Conservation (phyloP, 2,113 vertebrate genomes). For the Urocitellus parryii region DNA sequence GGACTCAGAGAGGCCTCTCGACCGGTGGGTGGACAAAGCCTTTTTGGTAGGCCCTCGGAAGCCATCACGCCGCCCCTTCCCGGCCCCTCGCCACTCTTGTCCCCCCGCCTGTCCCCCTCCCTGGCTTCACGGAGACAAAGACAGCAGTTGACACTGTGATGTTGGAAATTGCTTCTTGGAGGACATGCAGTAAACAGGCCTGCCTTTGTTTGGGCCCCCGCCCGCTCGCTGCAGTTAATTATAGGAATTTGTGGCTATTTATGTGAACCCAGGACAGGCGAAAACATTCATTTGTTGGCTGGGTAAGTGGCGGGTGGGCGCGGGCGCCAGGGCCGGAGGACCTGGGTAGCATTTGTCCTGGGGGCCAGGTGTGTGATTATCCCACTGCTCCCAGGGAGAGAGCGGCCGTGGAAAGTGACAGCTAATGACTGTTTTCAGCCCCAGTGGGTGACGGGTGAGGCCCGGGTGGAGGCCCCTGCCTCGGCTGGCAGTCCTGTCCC, state of each 20-base stretch:
- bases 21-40: neutral
- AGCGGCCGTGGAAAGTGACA: slow-evolving; percentile 84
- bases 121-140: slow-evolving; percentile 89
- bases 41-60: neutral
- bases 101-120: slow-evolving; percentile 75
- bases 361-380: slow-evolving; percentile 86
- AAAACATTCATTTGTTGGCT: slow-evolving; percentile 91
- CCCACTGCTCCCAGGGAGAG: slow-evolving; percentile 71
- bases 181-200: slow-evolving; percentile 88
- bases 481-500: slow-evolving; percentile 83
- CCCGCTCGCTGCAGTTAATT: slow-evolving; percentile 90
- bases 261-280: slow-evolving; percentile 89
- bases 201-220: slow-evolving; percentile 90
- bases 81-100: slow-evolving; percentile 63
- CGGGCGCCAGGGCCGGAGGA: slow-evolving; percentile 81
- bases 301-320: slow-evolving; percentile 89
- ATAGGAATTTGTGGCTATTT: slow-evolving; percentile 92
- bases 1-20: slow-evolving; percentile 21
- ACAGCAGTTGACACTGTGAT: slow-evolving; percentile 84
- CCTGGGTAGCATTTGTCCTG: slow-evolving; percentile 86
- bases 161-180: slow-evolving; percentile 86
- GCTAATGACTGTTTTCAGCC: slow-evolving; percentile 87
- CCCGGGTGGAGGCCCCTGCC: slow-evolving; percentile 79
- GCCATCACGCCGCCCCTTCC: neutral
- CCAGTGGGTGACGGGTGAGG: slow-evolving; percentile 82